Evolutionary conservation across 2,888 invertebrate genomes (phyloP), one percentile per base, ranked within the genome.

Genomic region (Theodoxus fluviatilis): DNA sequence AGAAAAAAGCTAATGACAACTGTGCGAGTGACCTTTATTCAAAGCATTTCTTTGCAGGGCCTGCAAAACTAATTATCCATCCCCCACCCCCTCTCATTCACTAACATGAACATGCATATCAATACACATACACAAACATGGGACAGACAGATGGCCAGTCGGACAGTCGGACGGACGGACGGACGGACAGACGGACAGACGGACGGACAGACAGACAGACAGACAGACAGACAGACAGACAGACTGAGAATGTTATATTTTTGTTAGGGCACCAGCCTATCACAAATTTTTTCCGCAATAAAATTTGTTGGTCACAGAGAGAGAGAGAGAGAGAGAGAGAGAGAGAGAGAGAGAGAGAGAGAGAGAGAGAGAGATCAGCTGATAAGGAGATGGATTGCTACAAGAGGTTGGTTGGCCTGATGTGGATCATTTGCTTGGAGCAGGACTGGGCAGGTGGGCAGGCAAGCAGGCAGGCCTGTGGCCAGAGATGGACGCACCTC

Each of bases 301-400:
- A 18, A 25, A 52, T n/a, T 22, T n/a, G 25, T 6, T 22, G 18
- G 18, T 6, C 4, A 52, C 22, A 52, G 52, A 52, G 52, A 52
- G 52, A 52, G 52, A 52, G 52, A 52, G 52, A 52, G 52, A 52
- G 43, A 43, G 43, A 43, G 15, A 43, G 43, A 43, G 15, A 15
- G 15, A 15, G 15, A 43, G 15, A 43, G 43, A 43, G 43, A 43
- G 43, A 43, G 43, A 43, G 43, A 43, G 43, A 43, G 43, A 43
- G 43, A 52, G 43, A 43, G 43, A 43, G 43, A 43, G 15, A 43
- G 43, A 43, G 43, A 43, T 7, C 7, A 15, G 43, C 43, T 12
- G 43, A 43, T 7, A 43, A 7, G 15, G 43, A 43, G 22, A 47
- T 47, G 47, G 22, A n/a, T 47, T 47, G 1, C 18, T 47, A n/a